phyloP scores from a whole-genome alignment of 2,113 vertebrate species.

The Spermophilus dauricus region DNA sequence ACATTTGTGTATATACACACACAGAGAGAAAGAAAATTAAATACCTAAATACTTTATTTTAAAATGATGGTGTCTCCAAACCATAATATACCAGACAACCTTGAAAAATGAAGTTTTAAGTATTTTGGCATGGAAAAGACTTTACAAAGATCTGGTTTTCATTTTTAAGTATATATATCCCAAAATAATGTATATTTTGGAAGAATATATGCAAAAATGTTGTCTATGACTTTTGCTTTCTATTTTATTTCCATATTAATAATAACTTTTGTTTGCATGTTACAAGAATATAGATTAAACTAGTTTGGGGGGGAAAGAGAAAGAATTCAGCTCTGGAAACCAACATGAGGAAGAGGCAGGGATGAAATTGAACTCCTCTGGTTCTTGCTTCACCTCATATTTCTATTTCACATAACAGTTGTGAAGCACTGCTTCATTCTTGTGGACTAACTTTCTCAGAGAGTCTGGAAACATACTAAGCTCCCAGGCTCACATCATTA shows the following conservation, averaged over 20 bases:
- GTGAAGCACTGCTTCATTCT: background rate
- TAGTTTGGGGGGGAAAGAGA: background rate
- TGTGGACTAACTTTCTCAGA: background rate
- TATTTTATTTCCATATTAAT: background rate
- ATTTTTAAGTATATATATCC: background rate
- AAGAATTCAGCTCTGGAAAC: background rate
- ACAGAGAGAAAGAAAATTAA: background rate
- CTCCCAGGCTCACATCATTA: background rate
- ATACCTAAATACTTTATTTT: background rate
- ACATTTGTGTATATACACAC: background rate
- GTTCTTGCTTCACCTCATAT: background rate
- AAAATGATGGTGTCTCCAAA: background rate
- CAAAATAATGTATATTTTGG: background rate
- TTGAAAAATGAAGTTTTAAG: constrained; percentile 14
- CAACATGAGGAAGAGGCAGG: background rate
- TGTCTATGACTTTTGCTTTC: background rate
- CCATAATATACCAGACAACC: background rate
- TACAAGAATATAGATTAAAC: background rate
- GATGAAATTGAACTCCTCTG: background rate
- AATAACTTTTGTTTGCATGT: background rate
- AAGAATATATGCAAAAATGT: background rate
- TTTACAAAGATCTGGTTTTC: background rate
- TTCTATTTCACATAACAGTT: background rate
- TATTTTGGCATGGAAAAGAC: background rate
- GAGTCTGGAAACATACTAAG: background rate